phyloP scores from a whole-genome alignment of 2,113 vertebrate species.

The Zeus faber region DNA sequence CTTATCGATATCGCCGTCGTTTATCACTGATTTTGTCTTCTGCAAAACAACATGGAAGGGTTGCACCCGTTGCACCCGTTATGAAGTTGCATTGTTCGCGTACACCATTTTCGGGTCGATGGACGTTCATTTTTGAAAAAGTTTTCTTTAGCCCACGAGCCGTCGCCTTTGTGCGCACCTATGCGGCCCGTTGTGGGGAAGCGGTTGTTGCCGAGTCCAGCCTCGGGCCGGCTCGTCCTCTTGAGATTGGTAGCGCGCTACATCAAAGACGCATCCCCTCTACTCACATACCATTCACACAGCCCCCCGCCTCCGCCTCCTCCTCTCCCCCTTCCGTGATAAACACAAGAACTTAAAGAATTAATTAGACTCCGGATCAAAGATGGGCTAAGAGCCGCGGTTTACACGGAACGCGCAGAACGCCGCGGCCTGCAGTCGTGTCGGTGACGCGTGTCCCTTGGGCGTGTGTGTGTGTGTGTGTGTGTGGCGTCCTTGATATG shows the following conservation, averaged over 20 bases:
- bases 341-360: constrained; percentile 71
- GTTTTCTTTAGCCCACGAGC: no score
- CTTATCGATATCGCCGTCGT: constrained; percentile 9
- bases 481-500: constrained; percentile 44
- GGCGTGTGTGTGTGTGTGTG: no score
- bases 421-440: constrained; percentile 24
- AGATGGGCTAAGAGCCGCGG: constrained; percentile 44
- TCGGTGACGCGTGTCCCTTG: no score
- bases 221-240: constrained; percentile 59
- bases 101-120: no score
- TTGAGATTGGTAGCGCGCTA: constrained; percentile 58
- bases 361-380: constrained; percentile 71
- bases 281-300: no score
- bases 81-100: no score
- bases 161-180: no score
- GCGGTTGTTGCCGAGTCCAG: constrained; percentile 55
- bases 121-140: no score
- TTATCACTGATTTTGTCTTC: constrained; percentile 1
- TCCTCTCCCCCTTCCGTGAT: constrained; percentile 27
- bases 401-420: constrained; percentile 26
- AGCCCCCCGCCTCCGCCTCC: constrained; percentile 4
- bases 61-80: no score
- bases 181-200: constrained; percentile 31
- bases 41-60: background rate
- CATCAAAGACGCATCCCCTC: constrained; percentile 69